These are phyloP conservation scores for Acanthoscelides obtectus DNA, from an alignment of 2,888 invertebrate species.

Conservation along the genomic window DNA sequence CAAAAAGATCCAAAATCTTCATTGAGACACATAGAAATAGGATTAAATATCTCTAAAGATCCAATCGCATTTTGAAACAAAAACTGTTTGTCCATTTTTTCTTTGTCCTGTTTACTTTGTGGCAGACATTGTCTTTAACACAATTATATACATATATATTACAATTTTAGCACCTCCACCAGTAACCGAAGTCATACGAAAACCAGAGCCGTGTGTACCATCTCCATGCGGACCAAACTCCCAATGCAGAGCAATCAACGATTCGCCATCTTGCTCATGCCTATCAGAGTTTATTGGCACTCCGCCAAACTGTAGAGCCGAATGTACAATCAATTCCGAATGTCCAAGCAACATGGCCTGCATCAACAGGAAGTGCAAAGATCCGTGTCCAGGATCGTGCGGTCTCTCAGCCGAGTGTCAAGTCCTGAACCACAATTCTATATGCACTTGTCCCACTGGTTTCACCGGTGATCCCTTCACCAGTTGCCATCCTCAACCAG, in stretches of 20 bases:
- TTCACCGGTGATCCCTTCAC: slow-evolving; percentile 60
- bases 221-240: slow-evolving; percentile 81
- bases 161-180: slow-evolving; percentile 25
- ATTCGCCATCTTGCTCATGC: slow-evolving; percentile 46
- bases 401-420: slow-evolving; percentile 53
- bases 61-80: too few species aligned
- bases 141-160: slow-evolving; percentile 21
- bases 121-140: slow-evolving; percentile 38
- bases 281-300: slow-evolving; percentile 44
- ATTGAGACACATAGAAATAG: too few species aligned
- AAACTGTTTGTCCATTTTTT: too few species aligned
- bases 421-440: slow-evolving; percentile 53
- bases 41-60: too few species aligned
- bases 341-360: slow-evolving; percentile 67
- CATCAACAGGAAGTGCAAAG: slow-evolving; percentile 65
- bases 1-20: too few species aligned
- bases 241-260: slow-evolving; percentile 63
- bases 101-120: too few species aligned
- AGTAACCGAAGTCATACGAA: slow-evolving; percentile 12
- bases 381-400: slow-evolving; percentile 63
- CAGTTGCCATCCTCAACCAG: slow-evolving; percentile 40
- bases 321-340: slow-evolving; percentile 70
- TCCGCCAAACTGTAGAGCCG: slow-evolving; percentile 68
- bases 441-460: slow-evolving; percentile 55
- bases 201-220: slow-evolving; percentile 62